A percentile compares a stretch with the other conserved stretches of the same genome.
phyloP scores from a whole-genome alignment of 2,797 vertebrate species.

The Scleropages formosus region DNA sequence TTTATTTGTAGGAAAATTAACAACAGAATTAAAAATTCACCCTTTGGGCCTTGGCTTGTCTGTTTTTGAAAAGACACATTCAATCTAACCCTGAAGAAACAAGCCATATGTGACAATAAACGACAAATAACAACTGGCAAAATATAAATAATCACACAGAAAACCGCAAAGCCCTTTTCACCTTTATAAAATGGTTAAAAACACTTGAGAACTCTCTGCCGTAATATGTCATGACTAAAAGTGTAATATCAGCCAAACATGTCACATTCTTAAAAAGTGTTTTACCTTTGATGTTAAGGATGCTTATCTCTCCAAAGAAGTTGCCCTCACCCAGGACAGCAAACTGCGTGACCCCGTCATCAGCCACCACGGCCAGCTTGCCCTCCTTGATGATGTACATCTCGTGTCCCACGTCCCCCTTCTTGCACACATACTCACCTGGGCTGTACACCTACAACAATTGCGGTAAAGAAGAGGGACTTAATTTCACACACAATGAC shows the following conservation, averaged over 20 bases:
- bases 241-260: too few relatives aligned
- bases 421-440: constrained; percentile 87
- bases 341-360: constrained; percentile 82
- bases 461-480: constrained; percentile 20
- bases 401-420: constrained; percentile 87
- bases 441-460: constrained; percentile 80
- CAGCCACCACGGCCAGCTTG: constrained; percentile 84
- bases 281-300: constrained; percentile 89
- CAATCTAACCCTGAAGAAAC: background rate
- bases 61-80: background rate
- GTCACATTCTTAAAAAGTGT: background rate
- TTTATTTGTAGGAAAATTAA: constrained; percentile 6
- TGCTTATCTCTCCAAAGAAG: constrained; percentile 96
- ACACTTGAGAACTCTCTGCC: too few relatives aligned
- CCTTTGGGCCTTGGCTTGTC: background rate
- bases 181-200: too few relatives aligned
- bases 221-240: too few relatives aligned
- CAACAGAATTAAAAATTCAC: background rate
- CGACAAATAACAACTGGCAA: background rate
- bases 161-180: too few relatives aligned
- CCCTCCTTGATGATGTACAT: constrained; percentile 96
- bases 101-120: background rate
- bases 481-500: background rate
- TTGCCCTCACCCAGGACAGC: constrained; percentile 82
- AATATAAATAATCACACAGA: background rate